Base-by-base conservation (phyloP, 2,888 invertebrate species). In the Platycheirus albimanus region DNA sequence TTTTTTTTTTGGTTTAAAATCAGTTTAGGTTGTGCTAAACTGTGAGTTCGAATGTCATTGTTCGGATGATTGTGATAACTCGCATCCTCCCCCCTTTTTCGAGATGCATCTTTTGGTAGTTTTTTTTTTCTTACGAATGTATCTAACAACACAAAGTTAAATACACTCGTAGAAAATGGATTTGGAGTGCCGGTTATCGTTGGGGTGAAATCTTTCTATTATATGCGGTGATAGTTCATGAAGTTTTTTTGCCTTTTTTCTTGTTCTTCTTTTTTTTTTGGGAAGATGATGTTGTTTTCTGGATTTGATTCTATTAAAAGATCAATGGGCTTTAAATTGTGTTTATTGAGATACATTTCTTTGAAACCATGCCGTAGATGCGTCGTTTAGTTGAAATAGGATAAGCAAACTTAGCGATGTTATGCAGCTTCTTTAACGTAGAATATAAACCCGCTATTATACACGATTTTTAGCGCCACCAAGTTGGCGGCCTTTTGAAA, bases 31-130 rank as follows among this genome's bases (percentile, higher is more conserved):
- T 71, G 61, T 71, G 61, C 81, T 76, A 71, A 81, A 76, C 81
- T 51, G 24, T 41, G 64, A 75, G 80, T 75, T 80, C 75, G 58
- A 70, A 70, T 75, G 80, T 80, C 75, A 70, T 75, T 70, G 75
- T 80, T 70, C 17, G 43, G 51, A 56, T 64, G 33, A 71, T 51
- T 54, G 56, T 45, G 38, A 24, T 47, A 17, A 17, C 43, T 47
- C 45, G 58, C n/a, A n/a, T 15, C 19, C 11, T 41, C n/a, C 45
- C n/a, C 47, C 47, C 56, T 49, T 41, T 47, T 13, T 43, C 6
- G 38, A 19, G 38, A 47, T 63, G 67, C 61, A 72, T 56, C 58
- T 47, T 54, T 52, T 28, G 58, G 24, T 10, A 17, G 45, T 56
- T 49, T 72, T 28, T 52, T 56, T 49, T 72, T 28, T 13, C 15